Conservation (phyloP, 2,888 invertebrate species). For the Cosmia trapezina region DNA sequence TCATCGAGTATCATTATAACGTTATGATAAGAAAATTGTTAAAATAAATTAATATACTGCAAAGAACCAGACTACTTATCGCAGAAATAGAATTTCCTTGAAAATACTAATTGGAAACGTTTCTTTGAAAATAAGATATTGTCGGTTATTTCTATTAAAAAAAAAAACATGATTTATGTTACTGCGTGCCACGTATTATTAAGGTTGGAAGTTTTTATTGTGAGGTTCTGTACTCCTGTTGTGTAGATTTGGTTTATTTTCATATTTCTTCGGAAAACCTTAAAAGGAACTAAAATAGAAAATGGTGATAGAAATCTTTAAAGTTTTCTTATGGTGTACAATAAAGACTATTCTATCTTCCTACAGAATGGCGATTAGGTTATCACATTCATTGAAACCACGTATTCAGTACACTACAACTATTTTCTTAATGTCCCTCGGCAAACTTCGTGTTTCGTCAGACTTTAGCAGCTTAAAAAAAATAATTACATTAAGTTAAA, state of each 20-base stretch:
- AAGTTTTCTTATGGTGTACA: no score
- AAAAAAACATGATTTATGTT: neutral
- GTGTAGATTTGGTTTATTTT: neutral
- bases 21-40: conserved; percentile 25
- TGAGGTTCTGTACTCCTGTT: conserved; percentile 12
- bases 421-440: no score
- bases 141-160: neutral
- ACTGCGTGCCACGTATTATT: neutral
- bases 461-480: no score
- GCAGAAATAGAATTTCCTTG: conserved; percentile 49
- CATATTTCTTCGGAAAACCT: neutral
- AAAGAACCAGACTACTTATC: conserved; percentile 33
- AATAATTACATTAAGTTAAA: no score
- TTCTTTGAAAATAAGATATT: conserved; percentile 30
- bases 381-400: no score
- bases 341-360: no score
- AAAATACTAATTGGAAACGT: conserved; percentile 44
- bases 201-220: neutral
- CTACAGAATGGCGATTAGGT: no score
- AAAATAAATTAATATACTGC: conserved; percentile 31
- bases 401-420: no score
- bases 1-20: conserved; percentile 29
- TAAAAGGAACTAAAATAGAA: neutral
- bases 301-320: neutral
- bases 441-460: no score